Base-by-base conservation (phyloP, 2,797 vertebrate genomes). In the Gallinago solitaria region DNA sequence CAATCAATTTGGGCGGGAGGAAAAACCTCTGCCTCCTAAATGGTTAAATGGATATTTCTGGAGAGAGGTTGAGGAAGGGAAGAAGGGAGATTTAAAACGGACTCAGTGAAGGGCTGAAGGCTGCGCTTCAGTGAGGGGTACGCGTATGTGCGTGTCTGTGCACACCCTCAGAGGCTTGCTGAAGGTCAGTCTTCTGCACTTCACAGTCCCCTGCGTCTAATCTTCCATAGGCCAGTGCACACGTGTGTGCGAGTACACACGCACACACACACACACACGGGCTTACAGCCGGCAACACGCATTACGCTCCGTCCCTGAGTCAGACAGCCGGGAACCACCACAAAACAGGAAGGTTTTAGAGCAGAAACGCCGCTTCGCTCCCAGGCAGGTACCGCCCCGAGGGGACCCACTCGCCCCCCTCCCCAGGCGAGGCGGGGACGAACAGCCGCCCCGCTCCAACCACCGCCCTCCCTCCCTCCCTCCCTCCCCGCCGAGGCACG, bases 11-110 rank as follows among this genome's bases (percentile, higher is more conserved):
- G 2, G 23, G 28, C 64, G 28, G 37, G 11, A 45, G 2, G 11
- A 51, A 83, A 83, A 47, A 69, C 6, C n/a, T 53, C 5, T 6
- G 11, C 28, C 8, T 25, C n/a, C 9, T 8, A 12, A 39, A n/a
- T 1, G 0, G 70, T 18, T 35, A 12, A 39, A 27, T 1, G 0
- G 70, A 15, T 35, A 14, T 12, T 68, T 67, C 60, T 8, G 14
- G 2, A 20, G 5, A 1, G 16, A 67, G 35, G 35, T 3, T 50
- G 10, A 19, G 47, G 47, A 48, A 50, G 9, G 9, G 21, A 68
- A 50, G 57, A 45, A 68, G 0, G 0, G 32, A 6, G 33, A 20
- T 27, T 59, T 23, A 53, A 50, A 30, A 0, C 1, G 21, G 27
- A 35, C 8, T 15, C 37, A 2, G 8, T 0, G 41, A 78, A 85